Conservation (phyloP, 2,888 invertebrate species). For the Polietes domitor region DNA sequence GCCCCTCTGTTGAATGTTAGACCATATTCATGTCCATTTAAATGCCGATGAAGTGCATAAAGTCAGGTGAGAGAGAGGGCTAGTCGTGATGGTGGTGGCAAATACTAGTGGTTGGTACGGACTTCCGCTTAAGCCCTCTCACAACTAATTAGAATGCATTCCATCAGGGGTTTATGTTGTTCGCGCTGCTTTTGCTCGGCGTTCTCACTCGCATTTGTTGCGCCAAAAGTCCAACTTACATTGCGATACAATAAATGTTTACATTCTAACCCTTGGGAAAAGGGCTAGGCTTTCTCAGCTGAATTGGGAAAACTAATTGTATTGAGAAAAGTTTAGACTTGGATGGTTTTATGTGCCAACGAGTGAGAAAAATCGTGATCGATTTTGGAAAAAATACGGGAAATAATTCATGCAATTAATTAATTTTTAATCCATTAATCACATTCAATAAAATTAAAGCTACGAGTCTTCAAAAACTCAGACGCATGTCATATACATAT, state of each 20-base stretch:
- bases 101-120: conserved; percentile 5
- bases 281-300: neutral
- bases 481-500: no score
- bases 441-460: no score
- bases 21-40: conserved; percentile 17
- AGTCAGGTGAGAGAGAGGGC: conserved; percentile 20
- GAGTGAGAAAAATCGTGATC: no score
- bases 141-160: conserved; percentile 35
- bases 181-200: neutral
- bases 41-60: conserved; percentile 21
- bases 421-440: no score
- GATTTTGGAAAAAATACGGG: no score
- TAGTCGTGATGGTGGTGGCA: neutral
- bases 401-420: no score
- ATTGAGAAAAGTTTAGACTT: no score
- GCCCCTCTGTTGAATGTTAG: conserved; percentile 22
- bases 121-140: conserved; percentile 16
- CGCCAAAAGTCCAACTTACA: neutral
- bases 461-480: no score
- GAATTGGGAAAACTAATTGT: no score
- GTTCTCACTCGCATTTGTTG: conserved; percentile 7
- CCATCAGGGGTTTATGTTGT: conserved; percentile 5
- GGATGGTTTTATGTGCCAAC: no score
- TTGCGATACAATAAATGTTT: neutral
- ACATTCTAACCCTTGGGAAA: conserved; percentile 5